Evolutionary conservation across 1,140 invertebrate species (phyloP).

Genomic region (Orchestia grillus): DNA sequence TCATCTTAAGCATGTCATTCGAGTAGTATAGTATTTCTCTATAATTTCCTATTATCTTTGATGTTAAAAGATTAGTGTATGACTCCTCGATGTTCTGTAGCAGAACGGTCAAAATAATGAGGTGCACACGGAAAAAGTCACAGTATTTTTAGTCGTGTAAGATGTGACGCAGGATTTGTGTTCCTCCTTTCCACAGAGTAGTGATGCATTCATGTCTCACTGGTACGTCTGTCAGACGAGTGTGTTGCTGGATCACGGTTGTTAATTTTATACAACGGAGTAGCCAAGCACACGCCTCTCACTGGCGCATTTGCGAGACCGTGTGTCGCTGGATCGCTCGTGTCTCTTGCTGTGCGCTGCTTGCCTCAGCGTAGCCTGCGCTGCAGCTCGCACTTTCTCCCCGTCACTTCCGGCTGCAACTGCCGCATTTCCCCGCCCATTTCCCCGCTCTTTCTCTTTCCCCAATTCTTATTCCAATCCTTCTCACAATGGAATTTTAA

Average conservation of each 20-base stretch:
- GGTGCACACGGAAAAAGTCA: neutral
- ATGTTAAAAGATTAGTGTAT: too few relatives aligned
- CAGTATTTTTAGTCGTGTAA: neutral
- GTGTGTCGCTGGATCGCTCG: neutral
- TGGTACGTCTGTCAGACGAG: neutral
- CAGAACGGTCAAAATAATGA: neutral
- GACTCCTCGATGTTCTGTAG: too few relatives aligned
- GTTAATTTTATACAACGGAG: neutral
- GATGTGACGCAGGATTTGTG: neutral
- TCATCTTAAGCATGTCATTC: too few relatives aligned
- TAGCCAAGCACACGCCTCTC: neutral
- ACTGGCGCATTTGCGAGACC: neutral
- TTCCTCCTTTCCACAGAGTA: neutral
- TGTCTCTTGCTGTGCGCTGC: neutral
- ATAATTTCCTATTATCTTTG: too few relatives aligned
- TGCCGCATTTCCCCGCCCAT: neutral
- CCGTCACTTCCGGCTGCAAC: neutral
- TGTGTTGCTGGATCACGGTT: neutral
- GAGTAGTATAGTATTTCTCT: too few relatives aligned
- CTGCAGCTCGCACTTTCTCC: slow-evolving; percentile 24
- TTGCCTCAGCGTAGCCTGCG: neutral
- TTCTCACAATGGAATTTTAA: neutral
- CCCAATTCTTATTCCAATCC: slow-evolving; percentile 5
- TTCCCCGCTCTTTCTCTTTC: slow-evolving; percentile 11
- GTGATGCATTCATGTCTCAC: neutral